Base-by-base conservation (phyloP, 2,888 invertebrate species). In the Linnaemya vulpina region DNA sequence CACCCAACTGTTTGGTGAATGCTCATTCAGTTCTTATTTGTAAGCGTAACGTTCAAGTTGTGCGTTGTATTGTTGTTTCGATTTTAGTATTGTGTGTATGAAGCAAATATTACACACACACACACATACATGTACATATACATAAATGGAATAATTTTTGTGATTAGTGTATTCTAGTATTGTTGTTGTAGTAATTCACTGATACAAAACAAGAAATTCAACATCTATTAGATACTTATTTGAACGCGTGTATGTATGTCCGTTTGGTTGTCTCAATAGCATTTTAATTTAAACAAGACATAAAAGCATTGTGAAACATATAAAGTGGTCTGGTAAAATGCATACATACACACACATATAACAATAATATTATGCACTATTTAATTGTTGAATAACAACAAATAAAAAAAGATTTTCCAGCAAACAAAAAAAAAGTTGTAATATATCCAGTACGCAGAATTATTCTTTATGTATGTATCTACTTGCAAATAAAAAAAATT, bases 1-100 rank as follows among this genome's bases (percentile, higher is more conserved):
- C 82, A 85, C 85, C 85, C 85, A 85, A 78, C 63, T 71, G 82
- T 82, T 75, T 71, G 43, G 65, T 35, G 73, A 82, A 71, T 79
- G 71, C 78, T 82, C 70, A 85, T 82, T 85, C 85, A 85, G 85
- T 85, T 85, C 82, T 82, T 82, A 82, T 82, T 82, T 82, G 78
- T 71, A 82, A 85, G 85, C 82, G 85, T 85, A 79, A 51, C 82
- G 78, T 85, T 82, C 78, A 85, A 82, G 85, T 85, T 82, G 82
- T 71, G 53, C 60, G 75, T 70, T 58, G 73, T 68, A 53, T 62
- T 60, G 65, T 51, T 67, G 70, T 65, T 30, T 51, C 17, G 17
- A 30, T 17, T 30, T 63, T 55, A 35, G 40, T 55, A 38, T 43
- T 68, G 35, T 70, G 58, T 53, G 20, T 78, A 35, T 68, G 63